phyloP scores from a whole-genome alignment of 2,113 vertebrate species.

The Dermatemys mawii region DNA sequence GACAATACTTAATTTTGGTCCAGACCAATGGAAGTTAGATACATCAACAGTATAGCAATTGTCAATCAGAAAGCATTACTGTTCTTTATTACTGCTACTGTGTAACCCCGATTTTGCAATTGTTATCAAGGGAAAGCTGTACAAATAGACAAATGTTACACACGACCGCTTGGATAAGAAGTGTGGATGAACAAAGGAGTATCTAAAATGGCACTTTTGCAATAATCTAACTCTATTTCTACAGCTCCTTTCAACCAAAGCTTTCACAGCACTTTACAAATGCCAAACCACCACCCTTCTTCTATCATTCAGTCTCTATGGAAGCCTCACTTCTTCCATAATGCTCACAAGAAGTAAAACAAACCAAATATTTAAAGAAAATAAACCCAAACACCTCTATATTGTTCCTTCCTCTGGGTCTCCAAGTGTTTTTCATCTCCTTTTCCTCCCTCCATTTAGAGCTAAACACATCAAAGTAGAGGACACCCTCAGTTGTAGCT shows the following conservation, averaged over 20 bases:
- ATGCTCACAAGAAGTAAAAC: not conserved
- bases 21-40: not conserved
- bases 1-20: not conserved
- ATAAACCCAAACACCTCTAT: not conserved
- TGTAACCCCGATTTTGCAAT: not conserved
- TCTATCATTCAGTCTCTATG: not conserved
- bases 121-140: fast-evolving
- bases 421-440: not conserved
- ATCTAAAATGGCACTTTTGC: not conserved
- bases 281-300: not conserved
- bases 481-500: not conserved
- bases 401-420: not conserved
- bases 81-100: not conserved
- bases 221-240: not conserved
- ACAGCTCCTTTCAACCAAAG: too few relatives aligned
- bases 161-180: not conserved
- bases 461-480: not conserved
- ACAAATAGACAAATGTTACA: not conserved
- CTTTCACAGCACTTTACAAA: too few relatives aligned
- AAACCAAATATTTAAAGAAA: not conserved
- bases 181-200: not conserved
- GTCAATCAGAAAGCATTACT: not conserved
- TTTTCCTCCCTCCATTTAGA: not conserved
- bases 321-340: not conserved
- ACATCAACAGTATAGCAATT: not conserved